Evolutionary conservation across 2,888 invertebrate species (phyloP), one percentile per base, ranked within the genome.

Genomic region (Cylloceria caligata): DNA sequence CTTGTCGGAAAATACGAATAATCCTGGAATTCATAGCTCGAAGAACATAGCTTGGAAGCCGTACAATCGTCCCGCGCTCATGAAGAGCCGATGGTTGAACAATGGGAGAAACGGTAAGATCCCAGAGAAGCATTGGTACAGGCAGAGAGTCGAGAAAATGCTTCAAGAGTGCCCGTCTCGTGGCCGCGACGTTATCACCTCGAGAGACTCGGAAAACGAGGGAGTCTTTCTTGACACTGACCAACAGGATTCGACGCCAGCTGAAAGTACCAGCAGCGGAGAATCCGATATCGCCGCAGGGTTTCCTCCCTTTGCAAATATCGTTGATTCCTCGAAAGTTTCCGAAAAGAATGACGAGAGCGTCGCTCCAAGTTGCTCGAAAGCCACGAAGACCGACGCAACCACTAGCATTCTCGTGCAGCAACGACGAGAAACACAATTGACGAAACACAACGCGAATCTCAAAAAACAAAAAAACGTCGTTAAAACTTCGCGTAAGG

Each of bases 161-260:
- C 27, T 60, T 0, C 80, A 80, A 16, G 81, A 80, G 13, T 69
- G 62, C 0, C n/a, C 80, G 9, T 47, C 73, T 11, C 60, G 52
- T 6, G 68, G 52, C 21, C 80, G 71, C 45, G 81, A 71, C 11
- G 55, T 55, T 16, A 60, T 75, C 2, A 78, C 78, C 36, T 52
- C 60, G 55, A 75, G 75, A 39, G 81, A 84, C 67, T 77, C 84
- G 19, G 84, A 79, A 39, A 84, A 83, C 67, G 87, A 86, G 57
- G 83, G 86, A 3, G 80, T 84, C n/a, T 85, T 86, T 60, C 78
- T 86, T 39, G 84, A 85, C 7, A 82, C 82, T 21, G 86, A 86
- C 79, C 84, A 77, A 30, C 80, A 75, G 16, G 76, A 73, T 27
- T 64, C 67, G 1, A 69, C 76, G 11, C 60, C 62, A n/a, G 60